phyloP scores from a whole-genome alignment of 2,888 invertebrate species.

The Drosophila phalerata region DNA sequence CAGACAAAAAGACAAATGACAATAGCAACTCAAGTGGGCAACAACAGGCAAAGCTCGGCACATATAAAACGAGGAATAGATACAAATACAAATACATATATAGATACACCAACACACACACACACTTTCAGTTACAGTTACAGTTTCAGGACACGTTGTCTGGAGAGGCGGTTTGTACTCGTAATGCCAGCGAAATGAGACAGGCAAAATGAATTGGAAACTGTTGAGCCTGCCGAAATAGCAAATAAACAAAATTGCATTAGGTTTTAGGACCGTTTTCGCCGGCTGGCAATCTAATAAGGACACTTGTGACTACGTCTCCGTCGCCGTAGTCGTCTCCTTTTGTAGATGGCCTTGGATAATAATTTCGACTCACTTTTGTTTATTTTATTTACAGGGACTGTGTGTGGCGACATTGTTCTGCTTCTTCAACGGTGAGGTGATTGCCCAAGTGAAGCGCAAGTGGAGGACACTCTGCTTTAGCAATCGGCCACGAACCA shows the following conservation, averaged over 20 bases:
- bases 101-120: slow-evolving; percentile 3
- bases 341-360: slow-evolving; percentile 4
- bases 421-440: slow-evolving; percentile 98
- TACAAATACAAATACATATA: slow-evolving; percentile 7
- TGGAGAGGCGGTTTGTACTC: background rate
- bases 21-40: slow-evolving; percentile 33
- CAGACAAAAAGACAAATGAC: slow-evolving; percentile 22
- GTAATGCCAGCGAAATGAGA: slow-evolving; percentile 28
- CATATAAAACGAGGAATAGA: slow-evolving; percentile 3
- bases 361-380: slow-evolving; percentile 26
- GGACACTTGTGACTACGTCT: slow-evolving; percentile 23
- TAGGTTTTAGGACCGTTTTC: slow-evolving; percentile 31
- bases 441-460: slow-evolving; percentile 93
- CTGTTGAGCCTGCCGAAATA: slow-evolving; percentile 52
- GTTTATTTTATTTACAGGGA: slow-evolving; percentile 88
- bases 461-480: slow-evolving; percentile 92
- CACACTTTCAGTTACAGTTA: no score
- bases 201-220: slow-evolving; percentile 53
- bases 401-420: slow-evolving; percentile 96
- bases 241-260: slow-evolving; percentile 63
- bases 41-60: slow-evolving; percentile 11
- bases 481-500: slow-evolving; percentile 90
- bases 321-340: slow-evolving; percentile 2
- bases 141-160: slow-evolving; percentile 6
- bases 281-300: slow-evolving; percentile 41